These are phyloP conservation scores for Platorchestia sp. DNA, from an alignment of 1,140 invertebrate genomes.

Conservation along the genomic window DNA sequence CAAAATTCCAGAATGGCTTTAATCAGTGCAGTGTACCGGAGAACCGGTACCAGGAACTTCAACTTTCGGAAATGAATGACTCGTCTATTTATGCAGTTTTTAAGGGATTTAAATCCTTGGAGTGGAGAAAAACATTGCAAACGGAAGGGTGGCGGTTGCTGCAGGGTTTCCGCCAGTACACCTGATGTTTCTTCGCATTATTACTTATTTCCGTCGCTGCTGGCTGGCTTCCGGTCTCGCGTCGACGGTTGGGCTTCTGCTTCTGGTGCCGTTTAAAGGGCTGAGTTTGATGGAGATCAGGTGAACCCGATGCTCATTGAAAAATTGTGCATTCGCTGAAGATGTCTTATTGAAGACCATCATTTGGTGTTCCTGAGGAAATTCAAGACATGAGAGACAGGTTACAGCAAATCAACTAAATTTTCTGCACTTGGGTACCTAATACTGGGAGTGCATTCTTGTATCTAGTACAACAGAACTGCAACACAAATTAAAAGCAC, in stretches of 20 bases:
- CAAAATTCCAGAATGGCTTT: background rate
- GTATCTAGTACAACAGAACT: no score
- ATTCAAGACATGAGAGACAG: no score
- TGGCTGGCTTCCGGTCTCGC: background rate
- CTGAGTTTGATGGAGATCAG: background rate
- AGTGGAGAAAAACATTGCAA: constrained; percentile 50
- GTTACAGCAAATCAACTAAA: no score
- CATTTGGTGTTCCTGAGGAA: background rate
- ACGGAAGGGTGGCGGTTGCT: constrained; percentile 44
- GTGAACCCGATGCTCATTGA: background rate
- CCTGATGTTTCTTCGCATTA: constrained; percentile 47
- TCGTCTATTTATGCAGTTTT: background rate
- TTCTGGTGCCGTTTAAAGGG: background rate
- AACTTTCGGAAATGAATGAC: background rate
- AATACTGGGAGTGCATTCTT: no score
- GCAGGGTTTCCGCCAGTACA: constrained; percentile 31
- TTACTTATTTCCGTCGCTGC: constrained; percentile 41
- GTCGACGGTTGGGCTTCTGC: background rate
- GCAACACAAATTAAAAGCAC: no score
- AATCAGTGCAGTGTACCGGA: background rate
- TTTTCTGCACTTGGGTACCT: no score
- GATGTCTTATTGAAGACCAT: background rate
- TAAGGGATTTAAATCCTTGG: background rate
- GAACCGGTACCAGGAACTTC: background rate
- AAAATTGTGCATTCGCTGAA: background rate